Evolutionary conservation across 2,888 invertebrate species (phyloP), one percentile per base, ranked within the genome.

Genomic region (Orthosia incerta): DNA sequence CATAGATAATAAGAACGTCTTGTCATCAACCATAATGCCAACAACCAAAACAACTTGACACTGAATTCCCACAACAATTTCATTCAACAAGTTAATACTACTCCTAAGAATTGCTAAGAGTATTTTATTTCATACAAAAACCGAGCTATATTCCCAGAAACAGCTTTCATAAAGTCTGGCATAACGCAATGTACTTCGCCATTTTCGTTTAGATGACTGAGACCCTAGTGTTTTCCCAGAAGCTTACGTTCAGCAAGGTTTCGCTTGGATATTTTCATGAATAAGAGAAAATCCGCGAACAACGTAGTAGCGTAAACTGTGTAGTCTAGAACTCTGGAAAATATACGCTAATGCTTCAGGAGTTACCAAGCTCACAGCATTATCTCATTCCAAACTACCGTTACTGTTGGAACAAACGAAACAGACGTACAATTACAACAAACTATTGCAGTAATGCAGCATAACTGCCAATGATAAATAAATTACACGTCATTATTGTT

Each of bases 101-200:
- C 18, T 74, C 16, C 18, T 23, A 76, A 26, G 18, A 63, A 59
- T 20, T 59, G 11, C 31, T 23, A 56, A 18, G 1, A 60, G 9
- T 5, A 53, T 2, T 9, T 39, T 26, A n/a, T 57, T 61, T 64
- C 57, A 60, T 15, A 57, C 59, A 76, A 51, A 50, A 77, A 61
- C 64, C 18, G n/a, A 13, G 61, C 39, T 63, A 23, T 48, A 53
- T 82, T 71, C 46, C 16, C 20, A 69, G 62, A 71, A 82, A 61
- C 16, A 45, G 4, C 18, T 53, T 61, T 65, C 45, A 20, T 48
- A 46, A 64, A 59, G 23, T 67, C 59, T 67, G 26, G 26, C 59
- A 65, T 69, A 76, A 60, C 26, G 9, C 26, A 26, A 56, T 18
- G 18, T 45, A 45, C 45, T 56, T 45, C 18, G 48, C 16, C 3